These are phyloP conservation scores for Nycticebus coucang DNA, from an alignment of 2,113 vertebrate species.

Conservation along the genomic window DNA sequence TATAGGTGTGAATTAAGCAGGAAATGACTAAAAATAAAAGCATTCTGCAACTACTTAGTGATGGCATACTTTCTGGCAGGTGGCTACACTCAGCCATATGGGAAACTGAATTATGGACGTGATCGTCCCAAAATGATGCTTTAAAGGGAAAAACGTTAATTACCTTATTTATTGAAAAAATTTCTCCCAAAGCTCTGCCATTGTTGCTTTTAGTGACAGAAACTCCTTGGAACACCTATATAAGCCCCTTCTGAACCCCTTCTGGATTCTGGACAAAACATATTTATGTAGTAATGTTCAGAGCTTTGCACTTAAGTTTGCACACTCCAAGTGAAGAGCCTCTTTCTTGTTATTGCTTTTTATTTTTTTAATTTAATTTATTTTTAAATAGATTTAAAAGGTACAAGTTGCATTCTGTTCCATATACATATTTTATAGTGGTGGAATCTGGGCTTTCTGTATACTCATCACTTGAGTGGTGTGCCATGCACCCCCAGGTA, in stretches of 20 bases:
- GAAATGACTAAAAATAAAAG: neutral
- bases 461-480: too few relatives aligned
- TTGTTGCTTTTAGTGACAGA: slow-evolving; percentile 8
- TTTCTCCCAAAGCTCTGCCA: neutral
- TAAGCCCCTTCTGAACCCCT: neutral
- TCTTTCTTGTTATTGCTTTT: neutral
- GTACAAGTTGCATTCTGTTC: too few relatives aligned
- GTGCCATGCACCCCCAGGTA: too few relatives aligned
- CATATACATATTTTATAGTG: too few relatives aligned
- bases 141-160: neutral
- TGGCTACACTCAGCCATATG: accelerated
- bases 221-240: neutral
- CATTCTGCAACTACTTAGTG: neutral
- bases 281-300: neutral
- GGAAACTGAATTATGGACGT: neutral
- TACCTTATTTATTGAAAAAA: neutral
- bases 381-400: too few relatives aligned
- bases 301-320: neutral
- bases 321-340: neutral
- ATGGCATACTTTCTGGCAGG: neutral
- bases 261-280: slow-evolving; percentile 6
- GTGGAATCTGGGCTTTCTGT: too few relatives aligned
- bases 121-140: neutral
- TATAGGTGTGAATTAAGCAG: neutral
- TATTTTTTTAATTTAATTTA: too few relatives aligned